A percentile compares a stretch with the other conserved stretches of the same genome.
Conservation (phyloP, 2,797 vertebrate genomes). For the Enteromius fasciolatus region DNA sequence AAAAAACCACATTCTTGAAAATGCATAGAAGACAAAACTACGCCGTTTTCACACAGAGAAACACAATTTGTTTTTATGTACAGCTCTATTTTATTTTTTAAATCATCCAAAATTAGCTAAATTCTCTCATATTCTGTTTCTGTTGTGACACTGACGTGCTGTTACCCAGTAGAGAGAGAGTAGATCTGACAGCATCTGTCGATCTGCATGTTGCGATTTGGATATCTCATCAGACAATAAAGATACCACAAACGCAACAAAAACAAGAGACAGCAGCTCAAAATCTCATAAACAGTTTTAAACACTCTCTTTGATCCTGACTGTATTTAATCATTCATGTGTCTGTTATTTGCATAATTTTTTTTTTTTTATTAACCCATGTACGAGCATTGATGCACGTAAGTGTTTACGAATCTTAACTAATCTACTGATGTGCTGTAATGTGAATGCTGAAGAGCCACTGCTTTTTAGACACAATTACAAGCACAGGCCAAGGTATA, state of each 20-base stretch:
- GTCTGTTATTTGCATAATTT: not conserved
- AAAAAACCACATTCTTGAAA: not conserved
- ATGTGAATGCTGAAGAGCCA: not conserved
- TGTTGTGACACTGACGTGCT: not conserved
- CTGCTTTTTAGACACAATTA: conserved; percentile 50
- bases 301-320: not conserved
- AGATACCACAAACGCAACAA: not conserved
- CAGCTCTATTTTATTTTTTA: not conserved
- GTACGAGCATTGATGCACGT: not conserved
- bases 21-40: not conserved
- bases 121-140: not conserved
- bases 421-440: not conserved
- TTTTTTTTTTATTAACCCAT: not conserved
- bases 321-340: not conserved
- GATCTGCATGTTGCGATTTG: no score
- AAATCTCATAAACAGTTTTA: not conserved
- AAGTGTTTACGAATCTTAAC: not conserved
- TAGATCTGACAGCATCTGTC: no score
- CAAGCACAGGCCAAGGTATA: conserved; percentile 69
- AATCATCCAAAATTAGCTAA: not conserved
- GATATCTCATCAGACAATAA: no score
- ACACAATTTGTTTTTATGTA: not conserved
- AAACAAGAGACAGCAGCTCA: not conserved
- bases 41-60: not conserved
- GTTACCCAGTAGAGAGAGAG: no score